These are phyloP conservation scores for Anguilla obscura DNA, from an alignment of 2,797 vertebrate genomes.

Conservation along the genomic window DNA sequence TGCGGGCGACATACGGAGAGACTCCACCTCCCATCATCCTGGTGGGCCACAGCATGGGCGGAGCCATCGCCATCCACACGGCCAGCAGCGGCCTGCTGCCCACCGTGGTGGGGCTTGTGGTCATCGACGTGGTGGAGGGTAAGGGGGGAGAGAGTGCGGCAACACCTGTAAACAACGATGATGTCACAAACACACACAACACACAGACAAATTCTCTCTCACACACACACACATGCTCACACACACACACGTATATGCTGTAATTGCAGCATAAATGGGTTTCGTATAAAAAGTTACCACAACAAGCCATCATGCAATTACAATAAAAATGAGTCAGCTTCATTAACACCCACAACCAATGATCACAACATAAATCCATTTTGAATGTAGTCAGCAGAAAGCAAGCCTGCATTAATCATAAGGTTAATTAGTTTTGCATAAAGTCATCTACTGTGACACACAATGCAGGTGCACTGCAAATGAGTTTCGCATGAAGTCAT, in stretches of 20 bases:
- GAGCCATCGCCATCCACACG: conserved; percentile 63
- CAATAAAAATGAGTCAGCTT: background rate
- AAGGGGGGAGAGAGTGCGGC: background rate
- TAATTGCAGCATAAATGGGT: background rate
- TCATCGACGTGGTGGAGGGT: conserved; percentile 68
- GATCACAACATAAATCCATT: background rate
- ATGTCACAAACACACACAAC: background rate
- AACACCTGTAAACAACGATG: background rate
- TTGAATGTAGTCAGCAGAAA: background rate
- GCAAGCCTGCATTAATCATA: background rate
- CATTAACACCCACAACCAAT: background rate
- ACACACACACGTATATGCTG: background rate
- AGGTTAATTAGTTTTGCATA: background rate
- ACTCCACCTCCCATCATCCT: conserved; percentile 61
- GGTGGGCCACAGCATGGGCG: conserved; percentile 66
- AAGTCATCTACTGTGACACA: background rate
- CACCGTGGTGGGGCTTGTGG: conserved; percentile 59
- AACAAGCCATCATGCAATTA: background rate
- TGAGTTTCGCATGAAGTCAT: background rate
- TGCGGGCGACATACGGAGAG: conserved; percentile 62
- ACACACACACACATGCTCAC: too few relatives aligned
- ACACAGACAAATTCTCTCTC: too few relatives aligned
- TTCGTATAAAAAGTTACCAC: background rate
- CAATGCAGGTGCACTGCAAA: background rate
- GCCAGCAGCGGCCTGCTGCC: conserved; percentile 56